These are phyloP conservation scores for Caenorhabditis auriculariae DNA, from an alignment of 2,888 invertebrate genomes.

Conservation along the genomic window DNA sequence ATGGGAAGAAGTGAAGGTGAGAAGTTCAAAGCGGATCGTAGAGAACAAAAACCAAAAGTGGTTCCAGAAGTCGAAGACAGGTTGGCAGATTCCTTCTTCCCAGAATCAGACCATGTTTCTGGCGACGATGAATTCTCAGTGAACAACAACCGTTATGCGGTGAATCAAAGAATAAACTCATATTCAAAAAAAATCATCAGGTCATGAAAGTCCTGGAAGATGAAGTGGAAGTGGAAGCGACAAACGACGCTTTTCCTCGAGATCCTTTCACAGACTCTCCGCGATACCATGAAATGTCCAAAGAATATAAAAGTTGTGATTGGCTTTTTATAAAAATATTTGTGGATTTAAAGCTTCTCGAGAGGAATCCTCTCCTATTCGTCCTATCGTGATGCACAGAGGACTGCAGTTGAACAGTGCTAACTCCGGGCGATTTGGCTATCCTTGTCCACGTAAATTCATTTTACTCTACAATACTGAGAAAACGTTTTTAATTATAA, in stretches of 20 bases:
- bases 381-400: no score
- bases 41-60: not conserved
- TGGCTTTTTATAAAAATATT: no score
- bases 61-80: conserved; percentile 6
- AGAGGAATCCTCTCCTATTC: no score
- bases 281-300: conserved; percentile 23
- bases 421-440: no score
- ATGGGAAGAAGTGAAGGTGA: conserved; percentile 20
- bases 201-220: conserved; percentile 43
- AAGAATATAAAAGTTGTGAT: no score
- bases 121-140: conserved; percentile 17
- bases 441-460: no score
- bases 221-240: conserved; percentile 28
- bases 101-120: conserved; percentile 28
- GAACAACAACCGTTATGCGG: conserved; percentile 35
- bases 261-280: conserved; percentile 36
- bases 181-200: conserved; percentile 11
- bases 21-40: not conserved
- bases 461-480: no score
- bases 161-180: not conserved
- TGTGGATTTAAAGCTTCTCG: no score
- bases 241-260: conserved; percentile 23
- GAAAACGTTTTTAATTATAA: no score
- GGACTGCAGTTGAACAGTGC: no score
- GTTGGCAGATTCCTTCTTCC: conserved; percentile 33